Conservation (phyloP, 2,113 vertebrate genomes). For the Otolemur garnettii region DNA sequence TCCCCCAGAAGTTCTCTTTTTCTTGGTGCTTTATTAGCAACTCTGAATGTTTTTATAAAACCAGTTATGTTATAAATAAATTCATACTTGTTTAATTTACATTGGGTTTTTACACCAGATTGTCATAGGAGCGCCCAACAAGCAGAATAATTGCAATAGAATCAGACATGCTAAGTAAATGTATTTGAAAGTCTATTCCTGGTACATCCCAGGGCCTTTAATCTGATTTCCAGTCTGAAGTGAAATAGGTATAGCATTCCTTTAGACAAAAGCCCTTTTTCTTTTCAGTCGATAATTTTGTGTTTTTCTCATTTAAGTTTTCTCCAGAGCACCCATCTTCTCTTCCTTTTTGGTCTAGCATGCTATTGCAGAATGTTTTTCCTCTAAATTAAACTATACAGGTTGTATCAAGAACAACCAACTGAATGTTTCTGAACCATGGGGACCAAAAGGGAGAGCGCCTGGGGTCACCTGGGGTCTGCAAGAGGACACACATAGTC, state of each 20-base stretch:
- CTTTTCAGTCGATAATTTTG: slow-evolving; percentile 45
- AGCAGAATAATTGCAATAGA: slow-evolving; percentile 57
- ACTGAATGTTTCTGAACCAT: slow-evolving; percentile 71
- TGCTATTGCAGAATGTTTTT: slow-evolving; percentile 61
- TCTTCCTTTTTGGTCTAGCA: slow-evolving; percentile 78
- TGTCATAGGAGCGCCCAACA: slow-evolving; percentile 59
- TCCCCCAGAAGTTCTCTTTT: slow-evolving; percentile 78
- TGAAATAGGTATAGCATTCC: slow-evolving; percentile 85
- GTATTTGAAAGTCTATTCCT: slow-evolving; percentile 58
- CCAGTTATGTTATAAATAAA: slow-evolving; percentile 77
- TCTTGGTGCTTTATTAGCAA: slow-evolving; percentile 85
- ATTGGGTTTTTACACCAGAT: slow-evolving; percentile 75
- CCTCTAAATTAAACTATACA: slow-evolving; percentile 59
- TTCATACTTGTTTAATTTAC: slow-evolving; percentile 76
- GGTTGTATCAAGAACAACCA: slow-evolving; percentile 71
- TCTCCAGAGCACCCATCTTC: slow-evolving; percentile 66
- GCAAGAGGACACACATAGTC: slow-evolving; percentile 55
- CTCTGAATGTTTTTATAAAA: slow-evolving; percentile 85
- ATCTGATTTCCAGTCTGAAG: slow-evolving; percentile 78
- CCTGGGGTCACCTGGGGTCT: slow-evolving; percentile 63
- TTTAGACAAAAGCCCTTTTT: slow-evolving; percentile 66
- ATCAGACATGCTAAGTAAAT: slow-evolving; percentile 33
- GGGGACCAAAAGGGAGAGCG: slow-evolving; percentile 70
- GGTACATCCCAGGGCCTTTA: slow-evolving; percentile 84
- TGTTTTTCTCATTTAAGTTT: slow-evolving; percentile 62